Conservation (phyloP, 1,140 invertebrate species). For the Drosophila nikananu region DNA sequence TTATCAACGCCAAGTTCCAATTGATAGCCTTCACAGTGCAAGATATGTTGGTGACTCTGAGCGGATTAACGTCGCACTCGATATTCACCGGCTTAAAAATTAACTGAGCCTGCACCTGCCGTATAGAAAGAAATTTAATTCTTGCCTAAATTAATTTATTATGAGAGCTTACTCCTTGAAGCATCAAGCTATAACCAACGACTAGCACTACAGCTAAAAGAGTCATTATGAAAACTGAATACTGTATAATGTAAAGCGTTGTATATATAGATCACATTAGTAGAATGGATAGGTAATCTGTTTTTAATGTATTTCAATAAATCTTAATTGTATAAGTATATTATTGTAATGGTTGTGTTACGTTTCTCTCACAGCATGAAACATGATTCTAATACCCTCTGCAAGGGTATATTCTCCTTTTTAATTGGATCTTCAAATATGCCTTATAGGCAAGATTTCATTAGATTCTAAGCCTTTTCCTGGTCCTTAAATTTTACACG, state of each 20-base stretch:
- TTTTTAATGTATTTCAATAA: too few relatives aligned
- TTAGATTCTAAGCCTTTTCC: not conserved
- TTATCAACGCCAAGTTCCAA: too few relatives aligned
- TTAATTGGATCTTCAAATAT: not conserved
- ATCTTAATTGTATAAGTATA: not conserved
- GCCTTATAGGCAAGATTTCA: not conserved
- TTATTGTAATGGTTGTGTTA: not conserved
- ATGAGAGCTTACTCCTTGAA: not conserved
- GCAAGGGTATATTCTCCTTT: not conserved
- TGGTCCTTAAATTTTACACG: slow-evolving; percentile 5
- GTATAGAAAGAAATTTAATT: not conserved
- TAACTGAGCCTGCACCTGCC: too few relatives aligned
- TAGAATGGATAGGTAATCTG: not conserved
- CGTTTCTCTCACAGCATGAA: not conserved
- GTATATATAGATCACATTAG: not conserved
- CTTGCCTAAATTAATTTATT: not conserved
- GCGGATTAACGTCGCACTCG: too few relatives aligned
- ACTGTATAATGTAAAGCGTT: not conserved
- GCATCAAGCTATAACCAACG: not conserved
- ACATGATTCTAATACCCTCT: not conserved
- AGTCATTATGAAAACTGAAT: not conserved
- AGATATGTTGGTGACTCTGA: too few relatives aligned
- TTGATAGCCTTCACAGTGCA: too few relatives aligned
- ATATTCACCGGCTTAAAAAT: too few relatives aligned
- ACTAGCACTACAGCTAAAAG: not conserved